Conservation (phyloP, 2,888 invertebrate genomes). For the Acanthoscelides obtectus region DNA sequence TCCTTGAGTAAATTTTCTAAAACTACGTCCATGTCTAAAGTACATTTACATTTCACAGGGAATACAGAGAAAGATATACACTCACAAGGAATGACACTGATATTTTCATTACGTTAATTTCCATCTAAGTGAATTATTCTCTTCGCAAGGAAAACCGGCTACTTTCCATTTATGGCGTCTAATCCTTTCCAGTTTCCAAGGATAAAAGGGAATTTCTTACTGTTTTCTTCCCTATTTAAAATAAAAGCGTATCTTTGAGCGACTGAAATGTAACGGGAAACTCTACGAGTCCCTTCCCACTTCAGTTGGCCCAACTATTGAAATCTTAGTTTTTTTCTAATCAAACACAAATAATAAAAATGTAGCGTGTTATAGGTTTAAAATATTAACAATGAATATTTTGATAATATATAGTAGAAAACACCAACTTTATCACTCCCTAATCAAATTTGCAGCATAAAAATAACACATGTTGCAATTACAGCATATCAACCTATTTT, state of each 20-base stretch:
- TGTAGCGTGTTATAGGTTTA: too few species aligned
- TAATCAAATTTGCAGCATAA: too few species aligned
- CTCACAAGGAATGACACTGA: constrained; percentile 35
- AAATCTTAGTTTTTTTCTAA: too few species aligned
- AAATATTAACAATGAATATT: too few species aligned
- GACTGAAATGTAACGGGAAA: background rate
- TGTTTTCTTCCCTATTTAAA: background rate
- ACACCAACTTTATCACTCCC: too few species aligned
- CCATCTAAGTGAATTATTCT: constrained; percentile 36
- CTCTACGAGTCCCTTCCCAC: too few species aligned
- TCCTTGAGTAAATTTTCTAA: background rate
- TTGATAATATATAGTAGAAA: too few species aligned
- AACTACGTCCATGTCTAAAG: background rate
- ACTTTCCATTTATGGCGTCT: background rate
- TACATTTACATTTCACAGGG: background rate
- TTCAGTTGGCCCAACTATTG: too few species aligned
- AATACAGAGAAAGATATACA: too few species aligned
- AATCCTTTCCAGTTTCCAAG: background rate
- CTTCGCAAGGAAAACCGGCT: background rate
- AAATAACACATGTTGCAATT: too few species aligned
- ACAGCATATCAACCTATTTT: too few species aligned
- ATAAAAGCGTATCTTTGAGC: background rate
- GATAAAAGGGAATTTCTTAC: background rate
- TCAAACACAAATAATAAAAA: too few species aligned
- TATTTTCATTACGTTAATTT: constrained; percentile 44